Percentiles rank a stretch among this genome's conserved stretches.
Conservation (phyloP, 37 sponge, comb jelly and placozoan genomes). For the Spongilla lacustris region DNA sequence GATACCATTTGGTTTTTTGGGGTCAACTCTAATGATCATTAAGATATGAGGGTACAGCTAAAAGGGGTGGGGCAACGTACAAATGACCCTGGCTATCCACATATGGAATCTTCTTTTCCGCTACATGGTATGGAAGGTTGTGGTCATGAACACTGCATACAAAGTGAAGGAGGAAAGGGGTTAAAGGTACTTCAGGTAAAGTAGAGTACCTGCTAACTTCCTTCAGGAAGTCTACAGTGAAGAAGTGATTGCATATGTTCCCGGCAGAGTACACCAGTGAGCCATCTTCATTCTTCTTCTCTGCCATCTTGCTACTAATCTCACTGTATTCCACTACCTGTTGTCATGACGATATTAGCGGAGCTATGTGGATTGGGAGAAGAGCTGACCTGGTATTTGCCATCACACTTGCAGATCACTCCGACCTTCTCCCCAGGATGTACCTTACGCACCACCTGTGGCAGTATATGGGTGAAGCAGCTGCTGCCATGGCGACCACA, state of each 20-base stretch:
- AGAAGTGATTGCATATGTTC: slow-evolving; percentile 96
- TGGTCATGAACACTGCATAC: slow-evolving; percentile 44
- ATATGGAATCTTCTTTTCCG: slow-evolving; percentile 93
- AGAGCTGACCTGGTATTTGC: slow-evolving; percentile 76
- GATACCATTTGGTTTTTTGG: slow-evolving; percentile 82
- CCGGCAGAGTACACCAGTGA: slow-evolving; percentile 83
- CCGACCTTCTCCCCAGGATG: slow-evolving; percentile 93
- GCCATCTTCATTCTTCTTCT: slow-evolving; percentile 79
- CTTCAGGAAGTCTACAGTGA: slow-evolving; percentile 83
- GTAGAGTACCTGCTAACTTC: slow-evolving; percentile 58
- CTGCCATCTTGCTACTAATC: slow-evolving; percentile 81
- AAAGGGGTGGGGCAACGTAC: slow-evolving; percentile 6
- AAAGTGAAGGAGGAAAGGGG: background rate
- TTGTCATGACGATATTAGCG: slow-evolving; percentile 12
- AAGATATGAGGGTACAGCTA: too few species aligned
- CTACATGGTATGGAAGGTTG: slow-evolving; percentile 83
- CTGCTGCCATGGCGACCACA: too few species aligned
- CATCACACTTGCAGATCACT: slow-evolving; percentile 83
- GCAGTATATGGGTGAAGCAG: too few species aligned
- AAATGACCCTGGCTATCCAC: slow-evolving; percentile 53
- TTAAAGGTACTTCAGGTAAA: background rate
- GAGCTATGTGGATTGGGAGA: background rate
- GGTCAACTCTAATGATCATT: slow-evolving; percentile 47
- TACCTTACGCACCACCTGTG: slow-evolving; percentile 89
- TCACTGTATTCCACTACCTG: slow-evolving; percentile 99